phyloP scores from a whole-genome alignment of 2,797 vertebrate genomes.

The Epinephelus malabaricus region DNA sequence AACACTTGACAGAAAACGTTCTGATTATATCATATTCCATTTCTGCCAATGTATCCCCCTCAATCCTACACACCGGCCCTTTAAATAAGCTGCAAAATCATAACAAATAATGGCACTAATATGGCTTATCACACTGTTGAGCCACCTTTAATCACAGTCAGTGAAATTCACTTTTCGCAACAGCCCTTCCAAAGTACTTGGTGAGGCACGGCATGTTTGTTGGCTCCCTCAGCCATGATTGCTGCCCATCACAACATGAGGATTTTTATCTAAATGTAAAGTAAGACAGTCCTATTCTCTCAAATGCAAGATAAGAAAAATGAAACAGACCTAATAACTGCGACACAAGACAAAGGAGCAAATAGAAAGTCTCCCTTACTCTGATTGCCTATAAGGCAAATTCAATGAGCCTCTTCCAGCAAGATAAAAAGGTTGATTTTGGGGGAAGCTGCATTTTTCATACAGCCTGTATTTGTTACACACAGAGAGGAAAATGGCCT shows the following conservation, averaged over 20 bases:
- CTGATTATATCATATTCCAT: too few species aligned
- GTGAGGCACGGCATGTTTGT: neutral
- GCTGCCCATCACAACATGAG: neutral
- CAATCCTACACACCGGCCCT: too few species aligned
- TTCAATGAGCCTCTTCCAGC: neutral
- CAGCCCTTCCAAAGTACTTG: too few species aligned
- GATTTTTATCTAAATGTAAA: conserved; percentile 47
- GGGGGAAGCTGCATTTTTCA: conserved; percentile 9
- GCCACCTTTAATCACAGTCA: too few species aligned
- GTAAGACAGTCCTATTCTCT: conserved; percentile 2
- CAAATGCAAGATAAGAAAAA: conserved; percentile 8
- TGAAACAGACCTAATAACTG: neutral
- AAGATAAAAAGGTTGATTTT: conserved; percentile 12
- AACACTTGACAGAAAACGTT: too few species aligned
- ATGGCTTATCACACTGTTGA: too few species aligned
- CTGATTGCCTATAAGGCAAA: neutral
- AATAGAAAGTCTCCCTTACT: neutral
- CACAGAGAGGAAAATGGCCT: neutral
- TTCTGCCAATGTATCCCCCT: too few species aligned
- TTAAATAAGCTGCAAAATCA: too few species aligned
- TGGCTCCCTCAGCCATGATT: conserved; percentile 10
- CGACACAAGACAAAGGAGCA: neutral
- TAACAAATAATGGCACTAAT: too few species aligned
- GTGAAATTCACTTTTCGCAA: too few species aligned
- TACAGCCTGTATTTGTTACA: conserved; percentile 17